A percentile compares a stretch with the other conserved stretches of the same genome.
phyloP scores from a whole-genome alignment of 2,797 vertebrate genomes.

The Luscinia megarhynchos region DNA sequence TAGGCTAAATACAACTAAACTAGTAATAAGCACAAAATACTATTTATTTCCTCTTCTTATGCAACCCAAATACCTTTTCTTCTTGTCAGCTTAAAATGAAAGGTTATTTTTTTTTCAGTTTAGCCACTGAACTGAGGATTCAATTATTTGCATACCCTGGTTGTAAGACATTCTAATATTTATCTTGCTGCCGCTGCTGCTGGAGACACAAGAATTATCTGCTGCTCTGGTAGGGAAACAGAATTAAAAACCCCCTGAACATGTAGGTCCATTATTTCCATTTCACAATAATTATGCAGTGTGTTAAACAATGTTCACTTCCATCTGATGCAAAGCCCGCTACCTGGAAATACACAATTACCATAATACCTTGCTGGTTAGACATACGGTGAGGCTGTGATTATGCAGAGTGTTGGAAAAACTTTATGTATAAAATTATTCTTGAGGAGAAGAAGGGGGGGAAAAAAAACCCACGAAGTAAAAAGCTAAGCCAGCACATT shows the following conservation, averaged over 20 bases:
- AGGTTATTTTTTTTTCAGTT: conserved; percentile 33
- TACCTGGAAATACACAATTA: conserved; percentile 69
- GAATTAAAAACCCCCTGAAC: background rate
- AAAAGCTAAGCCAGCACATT: conserved; percentile 83
- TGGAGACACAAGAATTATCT: conserved; percentile 44
- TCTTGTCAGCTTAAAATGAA: conserved; percentile 15
- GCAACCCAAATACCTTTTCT: background rate
- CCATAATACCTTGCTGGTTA: conserved; percentile 71
- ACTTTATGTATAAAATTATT: conserved; percentile 78
- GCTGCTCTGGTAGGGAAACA: conserved; percentile 18
- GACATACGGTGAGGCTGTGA: conserved; percentile 66
- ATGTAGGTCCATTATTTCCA: conserved; percentile 34
- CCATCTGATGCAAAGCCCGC: conserved; percentile 14
- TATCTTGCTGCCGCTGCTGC: background rate
- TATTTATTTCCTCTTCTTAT: background rate
- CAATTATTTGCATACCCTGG: conserved; percentile 44
- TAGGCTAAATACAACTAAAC: background rate
- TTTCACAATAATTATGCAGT: conserved; percentile 44
- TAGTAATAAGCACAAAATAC: background rate
- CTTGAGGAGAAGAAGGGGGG: conserved; percentile 48
- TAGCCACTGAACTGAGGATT: conserved; percentile 31
- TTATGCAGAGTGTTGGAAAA: conserved; percentile 73
- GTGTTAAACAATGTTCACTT: conserved; percentile 45
- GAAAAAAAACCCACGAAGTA: background rate
- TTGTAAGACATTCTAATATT: conserved; percentile 58